Evolutionary conservation across 2,888 invertebrate genomes (phyloP).

Genomic region (Spisula solida): DNA sequence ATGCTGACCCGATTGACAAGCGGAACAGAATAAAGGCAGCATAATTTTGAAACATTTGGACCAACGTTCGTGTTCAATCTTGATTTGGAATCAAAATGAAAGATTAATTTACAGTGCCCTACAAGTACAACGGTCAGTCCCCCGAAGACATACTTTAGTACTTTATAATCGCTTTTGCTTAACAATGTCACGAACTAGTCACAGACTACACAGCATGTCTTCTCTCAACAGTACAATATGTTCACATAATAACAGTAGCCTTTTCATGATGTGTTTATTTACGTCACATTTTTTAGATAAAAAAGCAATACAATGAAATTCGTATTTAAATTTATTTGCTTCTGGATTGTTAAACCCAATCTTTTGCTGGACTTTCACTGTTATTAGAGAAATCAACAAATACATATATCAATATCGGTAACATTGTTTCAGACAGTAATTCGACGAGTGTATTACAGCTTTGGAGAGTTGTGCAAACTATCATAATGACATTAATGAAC

Average conservation of each 20-base stretch:
- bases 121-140: not conserved
- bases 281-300: not conserved
- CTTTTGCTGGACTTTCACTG: not conserved
- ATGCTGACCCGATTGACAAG: no score
- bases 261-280: not conserved
- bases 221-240: not conserved
- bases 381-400: not conserved
- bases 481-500: constrained; percentile 1
- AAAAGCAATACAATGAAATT: not conserved
- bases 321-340: not conserved
- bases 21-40: no score
- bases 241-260: not conserved
- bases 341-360: not conserved
- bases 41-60: no score
- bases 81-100: no score
- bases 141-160: not conserved
- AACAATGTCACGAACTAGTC: not conserved
- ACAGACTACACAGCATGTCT: not conserved
- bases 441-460: not conserved
- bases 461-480: constrained; percentile 10
- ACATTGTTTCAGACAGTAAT: not conserved
- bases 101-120: no score
- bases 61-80: no score
- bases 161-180: not conserved
- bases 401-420: not conserved